Base-by-base conservation (phyloP, 1,140 invertebrate species). In the Magallana angulata region DNA sequence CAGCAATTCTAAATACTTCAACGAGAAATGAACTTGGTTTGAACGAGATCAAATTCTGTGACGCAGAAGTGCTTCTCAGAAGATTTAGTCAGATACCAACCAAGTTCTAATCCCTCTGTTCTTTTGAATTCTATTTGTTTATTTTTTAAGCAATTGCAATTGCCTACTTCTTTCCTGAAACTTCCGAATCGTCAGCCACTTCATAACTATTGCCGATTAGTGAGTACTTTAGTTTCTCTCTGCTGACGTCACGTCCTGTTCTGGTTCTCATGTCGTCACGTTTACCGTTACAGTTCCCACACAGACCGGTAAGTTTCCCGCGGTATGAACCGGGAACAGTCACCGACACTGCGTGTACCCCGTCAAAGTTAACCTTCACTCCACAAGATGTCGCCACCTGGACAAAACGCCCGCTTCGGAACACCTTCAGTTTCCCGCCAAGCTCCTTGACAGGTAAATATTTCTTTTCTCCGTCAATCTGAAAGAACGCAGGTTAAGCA, bases 351-450 rank as follows among this genome's bases (percentile, higher is more conserved):
- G 90, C 68, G 48, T 91, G 91, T 8, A 60, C 96, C 1, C 98
- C 98, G 92, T 98, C 97, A 98, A 98, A 99, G 7, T 97, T 94
- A 14, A 99, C 95, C 90, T 97, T 84, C 12, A 93, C 82, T 1
- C 92, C 92, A 86, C 90, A 90, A 6, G 86, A 59, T 36, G 88
- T 87, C 59, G 84, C 88, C 56, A 91, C 57, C 57, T 89, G 89
- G 7, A 91, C 86, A 58, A 59, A 89, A 58, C 85, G 83, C 56
- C 87, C 87, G 60, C 85, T 90, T 12, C 82, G 36, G 57, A 87
- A 88, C 24, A 91, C 80, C 57, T 64, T 71, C 1, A 91, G 24
- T n/a, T 87, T 85, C 1, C 84, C 87, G 16, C 85, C 76, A 16
- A 58, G 64, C 64, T 83, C 68, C 0, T 59, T 84, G 16, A 91